Evolutionary conservation across 2,888 invertebrate species (phyloP), one percentile per base, ranked within the genome.

Genomic region (Ceramica pisi): DNA sequence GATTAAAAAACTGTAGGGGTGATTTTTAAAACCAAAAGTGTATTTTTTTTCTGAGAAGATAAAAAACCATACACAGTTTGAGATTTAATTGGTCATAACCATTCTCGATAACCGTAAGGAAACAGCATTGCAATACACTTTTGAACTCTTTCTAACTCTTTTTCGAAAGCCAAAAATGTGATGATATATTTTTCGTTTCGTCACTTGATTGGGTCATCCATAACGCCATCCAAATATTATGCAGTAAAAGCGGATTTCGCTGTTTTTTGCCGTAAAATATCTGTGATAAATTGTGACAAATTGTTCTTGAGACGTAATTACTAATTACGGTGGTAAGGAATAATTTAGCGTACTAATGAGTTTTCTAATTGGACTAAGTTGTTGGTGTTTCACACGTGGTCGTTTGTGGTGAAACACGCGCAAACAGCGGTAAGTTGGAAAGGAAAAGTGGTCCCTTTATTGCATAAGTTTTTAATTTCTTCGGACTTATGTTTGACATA

Each of bases 251-350:
- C 67, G 66, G 41, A 21, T 66, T 85, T 73, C 53, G 38, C 69
- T 71, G n/a, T 48, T 68, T 81, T 79, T 84, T 81, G 67, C 48
- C 1, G 26, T 7, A 16, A 70, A 67, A 75, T 67, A 41, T 68
- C 71, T 75, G 55, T 81, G 83, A 85, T 82, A 79, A 83, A 82
- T 83, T 79, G 60, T 81, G 84, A 87, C 84, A 86, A 86, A 87
- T 86, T 82, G 85, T 68, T 56, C 57, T 21, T 59, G 59, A 35
- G 31, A 23, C 26, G 44, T 67, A 71, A 71, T 79, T 79, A 73
- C 48, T 67, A 71, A 68, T 80, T 82, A 75, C 41, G n/a, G 44
- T 26, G n/a, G 19, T 53, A 5, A 46, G 44, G 62, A 68, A 80
- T 61, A 56, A 68, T 76, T 75, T 75, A 51, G 26, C 50, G 16